Evolutionary conservation across 2,113 vertebrate species (phyloP), one percentile per base, ranked within the genome.

Genomic region (Microtus ochrogaster): DNA sequence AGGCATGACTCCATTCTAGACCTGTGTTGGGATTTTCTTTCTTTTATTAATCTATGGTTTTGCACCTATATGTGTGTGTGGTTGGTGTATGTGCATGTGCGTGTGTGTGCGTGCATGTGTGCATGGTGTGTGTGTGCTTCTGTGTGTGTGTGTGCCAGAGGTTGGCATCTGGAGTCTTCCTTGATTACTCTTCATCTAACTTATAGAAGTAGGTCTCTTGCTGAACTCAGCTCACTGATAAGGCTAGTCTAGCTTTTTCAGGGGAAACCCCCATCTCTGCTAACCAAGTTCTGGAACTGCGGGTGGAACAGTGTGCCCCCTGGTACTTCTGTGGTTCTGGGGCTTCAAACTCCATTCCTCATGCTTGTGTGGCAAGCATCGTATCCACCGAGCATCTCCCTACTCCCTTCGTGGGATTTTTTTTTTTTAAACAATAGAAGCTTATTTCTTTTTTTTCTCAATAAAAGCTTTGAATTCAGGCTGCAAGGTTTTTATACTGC

Each of bases 371-470:
- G 30, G 44, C 41, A 12, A 68, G 30, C 33, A 0, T 14, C 21
- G 36, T 16, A 11, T 36, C 11, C 44, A 36, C 44, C 0, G 11
- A 86, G 30, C 17, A 22, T 11, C 58, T 61, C 58, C 26, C 24
- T 39, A 44, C 39, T 26, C 58, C 4, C 82, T 44, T 84, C 16
- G 30, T 4, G 19, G 82, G 82, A 65, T 44, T 28, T 26, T 72
- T 72, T n/a, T 49, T 79, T 70, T 70, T 79, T 90, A 58, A 88
- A 74, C n/a, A 33, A 65, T 10, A 30, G 58, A 94, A 76, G 83
- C 61, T 68, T 85, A 81, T 84, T 84, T 84, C 63, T 68, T 77
- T 85, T 85, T 84, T 65, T 92, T 85, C 83, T 66, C 41, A 47
- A 66, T 66, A 66, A 70, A 83, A 79, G 3, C 78, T 95, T 73